Evolutionary conservation across 2,113 vertebrate species (phyloP), one percentile per base, ranked within the genome.

Genomic region (Paratilapia polleni): DNA sequence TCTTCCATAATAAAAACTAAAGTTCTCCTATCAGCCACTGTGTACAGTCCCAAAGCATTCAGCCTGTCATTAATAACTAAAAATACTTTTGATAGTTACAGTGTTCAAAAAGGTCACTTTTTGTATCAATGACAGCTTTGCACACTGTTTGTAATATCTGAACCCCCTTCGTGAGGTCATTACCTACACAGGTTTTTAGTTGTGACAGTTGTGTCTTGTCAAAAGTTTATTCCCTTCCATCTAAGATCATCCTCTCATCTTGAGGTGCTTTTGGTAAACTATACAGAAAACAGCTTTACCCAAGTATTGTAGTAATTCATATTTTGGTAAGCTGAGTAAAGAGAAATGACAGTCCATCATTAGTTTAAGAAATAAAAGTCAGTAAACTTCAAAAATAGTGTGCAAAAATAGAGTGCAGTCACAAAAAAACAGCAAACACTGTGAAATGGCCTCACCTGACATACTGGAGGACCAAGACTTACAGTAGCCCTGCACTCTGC

Each of bases 1-100:
- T 28, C 20, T 80, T 63, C 80, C 36, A 61, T 83, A 83, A 86
- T 82, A 78, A 76, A 26, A 78, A 22, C 36, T 4, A 31, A 84
- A 80, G 52, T 59, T 60, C 10, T 31, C 22, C 38, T 59, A 28
- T 78, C 60, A 70, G 19, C 77, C 86, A 76, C 59, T 74, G 64
- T 38, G 57, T 78, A 15, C 74, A 80, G 68, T 78, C 75, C 43
- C 64, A 52, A 15, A 59, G 63, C 43, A 77, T 54, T 77, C 52
- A 68, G 12, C 5, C 66, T 5, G 43, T 81, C 49, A 2, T n/a
- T 26, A 26, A 22, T 36, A 47, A 19, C 52, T 58, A 5, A 62
- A 41, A 70, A 68, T 1, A 24, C 64, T 68, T 49, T 17, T 49
- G 15, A 49, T 5, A 17, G 47, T 49, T 17, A 2, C 5, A 17